Evolutionary conservation across 2,113 vertebrate genomes (phyloP), one percentile per base, ranked within the genome.

Genomic region (Hyaena hyaena): DNA sequence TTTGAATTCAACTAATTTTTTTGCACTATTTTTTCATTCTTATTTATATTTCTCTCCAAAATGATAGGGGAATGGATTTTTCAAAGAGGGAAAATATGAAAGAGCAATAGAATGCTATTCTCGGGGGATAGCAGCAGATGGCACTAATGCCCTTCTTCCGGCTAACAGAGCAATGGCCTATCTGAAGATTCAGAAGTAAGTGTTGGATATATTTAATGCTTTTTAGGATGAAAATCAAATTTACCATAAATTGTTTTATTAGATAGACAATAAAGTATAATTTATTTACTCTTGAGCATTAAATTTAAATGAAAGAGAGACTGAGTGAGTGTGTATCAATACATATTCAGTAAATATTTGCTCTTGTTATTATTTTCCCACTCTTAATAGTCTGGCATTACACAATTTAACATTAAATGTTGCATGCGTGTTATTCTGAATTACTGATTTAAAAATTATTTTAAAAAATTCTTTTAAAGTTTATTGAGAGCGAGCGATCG

Each of bases 81-180:
- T 99, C 98, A 99, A 99, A 98, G 99, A 99, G 95, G 99, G 99
- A 1, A 99, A 99, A 87, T 99, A 99, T 0, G 99, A 99, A 96
- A 98, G 98, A 58, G 99, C 99, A 2, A 99, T 99, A 48, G 99
- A 99, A 17, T 99, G 99, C 94, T 99, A 99, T 92, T 99, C 98
- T 71, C 98, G 98, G 88, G 99, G 99, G 21, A 99, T 99, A 48
- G 98, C 99, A 98, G 99, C 99, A 33, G 99, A 99, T 99, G 86
- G 98, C 95, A 98, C 98, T 96, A 99, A 99, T 71, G 99, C 99
- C 2, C 98, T 99, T 1, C 99, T 99, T 83, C 99, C 99, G 4
- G 99, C 99, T n/a, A 99, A 99, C 98, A 99, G 99, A 98, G 99
- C 99, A 74, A 99, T 99, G 99, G 99, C 99, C 63, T 99, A 99